These are phyloP conservation scores for Lacerta bilineata DNA, from an alignment of 2,797 vertebrate genomes.

Conservation along the genomic window DNA sequence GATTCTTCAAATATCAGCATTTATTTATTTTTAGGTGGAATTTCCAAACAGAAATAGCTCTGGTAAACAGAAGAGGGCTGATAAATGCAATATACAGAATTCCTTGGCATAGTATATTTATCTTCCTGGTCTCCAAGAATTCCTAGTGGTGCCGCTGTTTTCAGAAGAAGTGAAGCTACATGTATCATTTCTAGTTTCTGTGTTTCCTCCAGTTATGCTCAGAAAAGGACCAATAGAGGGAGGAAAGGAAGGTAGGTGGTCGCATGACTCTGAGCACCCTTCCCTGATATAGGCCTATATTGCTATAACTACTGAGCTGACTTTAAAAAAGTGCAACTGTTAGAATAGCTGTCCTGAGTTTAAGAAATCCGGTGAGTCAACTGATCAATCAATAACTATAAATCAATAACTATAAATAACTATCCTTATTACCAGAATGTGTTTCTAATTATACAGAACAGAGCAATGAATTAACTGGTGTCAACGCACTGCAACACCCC, in stretches of 20 bases:
- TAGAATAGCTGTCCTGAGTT: not conserved
- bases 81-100: too few species aligned
- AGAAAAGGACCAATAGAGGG: not conserved
- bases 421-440: conserved; percentile 19
- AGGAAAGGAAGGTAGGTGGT: too few species aligned
- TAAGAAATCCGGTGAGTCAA: not conserved
- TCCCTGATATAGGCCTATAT: too few species aligned
- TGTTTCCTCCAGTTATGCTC: not conserved
- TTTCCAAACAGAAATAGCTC: conserved; percentile 11
- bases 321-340: not conserved
- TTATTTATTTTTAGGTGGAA: conserved; percentile 15
- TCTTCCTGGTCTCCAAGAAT: not conserved
- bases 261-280: not conserved
- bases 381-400: not conserved
- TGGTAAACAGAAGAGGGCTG: not conserved
- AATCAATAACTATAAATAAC: conserved; percentile 26
- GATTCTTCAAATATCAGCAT: not conserved
- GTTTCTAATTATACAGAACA: conserved; percentile 33
- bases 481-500: not conserved
- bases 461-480: conserved; percentile 27
- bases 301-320: too few species aligned
- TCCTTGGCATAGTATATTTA: not conserved
- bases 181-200: conserved; percentile 20
- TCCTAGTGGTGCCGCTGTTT: not conserved
- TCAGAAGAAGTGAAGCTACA: not conserved